Base-by-base conservation (phyloP, 2,888 invertebrate genomes). In the Platycnemis pennipes region DNA sequence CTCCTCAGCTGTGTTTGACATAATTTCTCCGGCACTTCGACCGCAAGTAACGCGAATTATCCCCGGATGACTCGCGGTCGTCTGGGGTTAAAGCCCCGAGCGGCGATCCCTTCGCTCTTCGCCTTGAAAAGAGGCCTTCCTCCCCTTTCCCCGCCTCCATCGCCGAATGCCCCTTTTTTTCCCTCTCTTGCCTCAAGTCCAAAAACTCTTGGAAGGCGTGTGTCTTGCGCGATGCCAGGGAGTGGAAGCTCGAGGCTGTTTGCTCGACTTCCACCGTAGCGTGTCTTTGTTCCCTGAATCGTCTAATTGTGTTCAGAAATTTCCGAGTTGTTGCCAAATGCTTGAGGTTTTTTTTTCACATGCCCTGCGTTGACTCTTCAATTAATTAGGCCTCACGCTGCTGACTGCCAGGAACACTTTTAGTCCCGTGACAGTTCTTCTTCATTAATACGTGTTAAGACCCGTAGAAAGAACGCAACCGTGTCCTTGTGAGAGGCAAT, bases 231-330 rank as follows among this genome's bases (percentile, higher is more conserved):
- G 63, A 63, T n/a, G 2, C 63, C 5, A n/a, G 19, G 26, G 63
- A 63, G 4, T 63, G 63, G 26, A 63, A 26, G n/a, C 63, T 63
- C 8, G 22, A 26, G n/a, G 42, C 19, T 53, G 56, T 89, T 89
- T 37, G 22, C 89, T 46, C 42, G 53, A 53, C 46, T 22, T 37
- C 37, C 22, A 19, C n/a, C 89, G 42, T 56, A 42, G 37, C 37
- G 49, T 19, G 37, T 56, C 89, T 89, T 89, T 56, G 31, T 89
- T 89, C 56, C 53, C 16, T 42, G 49, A 37, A 42, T 89, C 42
- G 7, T 56, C 53, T 56, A 89, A 53, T 89, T 56, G 46, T 89
- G 56, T 89, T 89, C 22, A 88, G 46, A 37, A 56, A 56, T 42
- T 89, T 42, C 56, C 37, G 8, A 26, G 53, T 31, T 26, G 53